Conservation (phyloP, 2,797 vertebrate genomes). For the Prionace glauca region DNA sequence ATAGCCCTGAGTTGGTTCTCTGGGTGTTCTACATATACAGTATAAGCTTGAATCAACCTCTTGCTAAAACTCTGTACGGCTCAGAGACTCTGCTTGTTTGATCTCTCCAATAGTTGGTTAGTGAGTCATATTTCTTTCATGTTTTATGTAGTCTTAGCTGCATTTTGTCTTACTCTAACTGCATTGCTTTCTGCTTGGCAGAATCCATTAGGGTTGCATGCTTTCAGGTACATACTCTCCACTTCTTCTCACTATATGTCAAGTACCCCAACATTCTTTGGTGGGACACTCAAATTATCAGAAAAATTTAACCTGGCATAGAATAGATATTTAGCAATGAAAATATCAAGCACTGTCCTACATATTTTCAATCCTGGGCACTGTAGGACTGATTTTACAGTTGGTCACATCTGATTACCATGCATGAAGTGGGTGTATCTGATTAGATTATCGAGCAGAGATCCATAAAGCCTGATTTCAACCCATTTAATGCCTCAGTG, state of each 20-base stretch:
- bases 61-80: too few relatives aligned
- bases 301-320: neutral
- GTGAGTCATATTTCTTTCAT: too few relatives aligned
- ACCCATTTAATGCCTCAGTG: neutral
- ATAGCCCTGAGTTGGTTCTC: too few relatives aligned
- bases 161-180: neutral
- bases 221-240: neutral
- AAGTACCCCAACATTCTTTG: neutral
- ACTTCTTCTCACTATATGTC: neutral
- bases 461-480: neutral
- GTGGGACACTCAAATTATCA: neutral
- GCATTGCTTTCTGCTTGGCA: neutral
- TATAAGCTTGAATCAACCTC: too few relatives aligned
- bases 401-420: neutral
- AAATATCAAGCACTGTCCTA: neutral
- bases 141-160: neutral
- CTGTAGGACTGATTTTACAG: neutral
- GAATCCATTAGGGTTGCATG: neutral
- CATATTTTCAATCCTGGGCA: neutral
- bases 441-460: neutral
- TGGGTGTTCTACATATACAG: too few relatives aligned
- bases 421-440: neutral
- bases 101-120: too few relatives aligned
- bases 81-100: too few relatives aligned
- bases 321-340: neutral